A percentile compares a stretch with the other conserved stretches of the same genome.
Evolutionary conservation across 2,888 invertebrate species (phyloP).

Genomic region (Drosophila macrospina): DNA sequence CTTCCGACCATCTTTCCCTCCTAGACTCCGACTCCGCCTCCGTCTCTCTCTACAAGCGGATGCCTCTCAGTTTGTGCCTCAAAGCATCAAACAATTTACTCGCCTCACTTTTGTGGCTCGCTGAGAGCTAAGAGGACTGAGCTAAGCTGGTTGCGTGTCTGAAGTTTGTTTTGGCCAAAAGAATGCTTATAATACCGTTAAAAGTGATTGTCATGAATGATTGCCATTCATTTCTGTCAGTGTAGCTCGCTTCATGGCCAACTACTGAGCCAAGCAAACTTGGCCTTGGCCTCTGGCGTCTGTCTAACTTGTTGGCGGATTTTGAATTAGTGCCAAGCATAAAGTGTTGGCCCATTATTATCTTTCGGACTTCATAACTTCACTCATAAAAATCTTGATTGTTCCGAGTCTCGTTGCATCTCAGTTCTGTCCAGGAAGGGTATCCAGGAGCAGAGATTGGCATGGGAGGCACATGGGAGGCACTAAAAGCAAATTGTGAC

Average conservation of each 20-base stretch:
- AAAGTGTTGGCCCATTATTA: slow-evolving; percentile 85
- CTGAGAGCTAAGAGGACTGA: too few relatives aligned
- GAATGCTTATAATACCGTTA: slow-evolving; percentile 44
- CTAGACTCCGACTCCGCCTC: too few relatives aligned
- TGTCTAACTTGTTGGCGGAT: slow-evolving; percentile 59
- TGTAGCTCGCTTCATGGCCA: slow-evolving; percentile 30
- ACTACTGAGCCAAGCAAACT: slow-evolving; percentile 41
- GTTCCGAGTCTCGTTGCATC: slow-evolving; percentile 30
- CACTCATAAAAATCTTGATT: slow-evolving; percentile 69
- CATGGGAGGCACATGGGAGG: neutral
- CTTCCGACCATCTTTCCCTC: slow-evolving; percentile 49
- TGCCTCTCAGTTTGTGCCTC: slow-evolving; percentile 40
- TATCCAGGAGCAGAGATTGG: slow-evolving; percentile 12
- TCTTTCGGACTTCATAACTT: slow-evolving; percentile 84
- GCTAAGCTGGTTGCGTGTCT: slow-evolving; percentile 38
- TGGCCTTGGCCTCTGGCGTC: slow-evolving; percentile 45
- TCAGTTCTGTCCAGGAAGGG: slow-evolving; percentile 1
- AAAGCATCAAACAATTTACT: slow-evolving; percentile 71
- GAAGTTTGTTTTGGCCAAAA: slow-evolving; percentile 53
- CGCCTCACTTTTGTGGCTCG: slow-evolving; percentile 43
- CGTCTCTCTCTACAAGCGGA: neutral
- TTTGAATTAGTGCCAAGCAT: slow-evolving; percentile 83
- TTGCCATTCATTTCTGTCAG: slow-evolving; percentile 51
- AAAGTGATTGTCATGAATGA: slow-evolving; percentile 59
- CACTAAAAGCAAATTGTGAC: slow-evolving; percentile 44